Evolutionary conservation across 2,888 invertebrate species (phyloP).

Genomic region (Eristalis tenax): DNA sequence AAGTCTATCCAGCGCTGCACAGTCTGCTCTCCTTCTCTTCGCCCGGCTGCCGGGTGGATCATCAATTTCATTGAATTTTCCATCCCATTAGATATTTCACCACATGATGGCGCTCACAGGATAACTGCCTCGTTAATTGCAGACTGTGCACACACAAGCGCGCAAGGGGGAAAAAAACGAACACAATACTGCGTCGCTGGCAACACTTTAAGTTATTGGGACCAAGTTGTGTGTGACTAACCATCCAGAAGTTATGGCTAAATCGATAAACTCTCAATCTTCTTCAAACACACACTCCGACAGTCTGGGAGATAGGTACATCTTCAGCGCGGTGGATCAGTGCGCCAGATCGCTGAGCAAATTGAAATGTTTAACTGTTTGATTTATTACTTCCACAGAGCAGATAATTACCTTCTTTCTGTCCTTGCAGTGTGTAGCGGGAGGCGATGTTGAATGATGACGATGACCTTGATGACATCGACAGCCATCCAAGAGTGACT

Average conservation of each 20-base stretch:
- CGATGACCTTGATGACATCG: too few species aligned
- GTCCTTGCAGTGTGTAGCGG: background rate
- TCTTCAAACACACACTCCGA: background rate
- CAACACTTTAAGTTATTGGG: conserved; percentile 2
- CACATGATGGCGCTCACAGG: background rate
- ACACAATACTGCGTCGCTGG: background rate
- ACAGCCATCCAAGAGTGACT: too few species aligned
- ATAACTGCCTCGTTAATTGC: background rate
- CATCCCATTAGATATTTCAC: background rate
- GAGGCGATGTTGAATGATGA: background rate
- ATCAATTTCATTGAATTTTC: background rate
- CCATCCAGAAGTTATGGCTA: conserved; percentile 21
- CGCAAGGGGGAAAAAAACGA: too few species aligned
- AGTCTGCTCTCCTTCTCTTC: too few species aligned
- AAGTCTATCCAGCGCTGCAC: too few species aligned
- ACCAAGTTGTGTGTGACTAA: background rate
- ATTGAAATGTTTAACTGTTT: conserved; percentile 27
- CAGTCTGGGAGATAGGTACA: background rate
- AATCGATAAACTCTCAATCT: conserved; percentile 1
- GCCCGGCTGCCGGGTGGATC: background rate
- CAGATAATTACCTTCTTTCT: conserved; percentile 12
- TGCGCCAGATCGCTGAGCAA: background rate
- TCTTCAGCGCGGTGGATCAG: background rate
- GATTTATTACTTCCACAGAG: conserved; percentile 5
- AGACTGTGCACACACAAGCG: background rate